Base-by-base conservation (phyloP, 2,888 invertebrate species). In the Drosophila parthenogenetica region DNA sequence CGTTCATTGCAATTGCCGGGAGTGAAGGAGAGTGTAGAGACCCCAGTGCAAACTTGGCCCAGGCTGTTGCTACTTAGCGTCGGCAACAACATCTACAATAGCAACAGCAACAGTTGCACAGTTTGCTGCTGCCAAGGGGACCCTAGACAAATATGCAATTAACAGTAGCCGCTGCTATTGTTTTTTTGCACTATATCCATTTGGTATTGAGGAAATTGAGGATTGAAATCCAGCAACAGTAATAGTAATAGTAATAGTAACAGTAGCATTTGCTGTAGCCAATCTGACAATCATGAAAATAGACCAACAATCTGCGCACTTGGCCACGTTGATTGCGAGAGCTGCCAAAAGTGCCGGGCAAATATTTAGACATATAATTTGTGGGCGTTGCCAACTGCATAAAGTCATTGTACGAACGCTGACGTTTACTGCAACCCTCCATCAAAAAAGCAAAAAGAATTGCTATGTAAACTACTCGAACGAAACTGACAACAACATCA, bases 81-180 rank as follows among this genome's bases (percentile, higher is more conserved):
- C 87, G 73, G 32, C 50, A 17, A 11, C 59, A 55, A 45, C 55
- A n/a, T 29, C 29, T 29, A 29, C 29, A 29, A 29, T 29, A 8
- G 45, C 57, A 58, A 48, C 48, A 60, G 87, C 86, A 83, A 83
- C 89, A 77, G 89, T 83, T 88, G 84, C 72, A 25, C 63, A 42
- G 58, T 65, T 76, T 35, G 35, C 35, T 35, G 35, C 35, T 57
- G 58, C 51, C 22, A 22, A 22, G 71, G 64, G 49, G 51, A 70
- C 83, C 64, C 81, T 83, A 75, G 72, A 84, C 86, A 89, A 89
- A 89, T 87, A 89, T 89, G 88, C 89, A 85, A 85, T 85, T 85
- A 87, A 74, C 85, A 89, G 79, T 73, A 70, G 75, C 78, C 55
- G 69, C 50, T 51, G 25, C 42, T 68, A 64, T 66, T 64, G 61